Base-by-base conservation (phyloP, 2,888 invertebrate genomes). In the Arenicola marina region DNA sequence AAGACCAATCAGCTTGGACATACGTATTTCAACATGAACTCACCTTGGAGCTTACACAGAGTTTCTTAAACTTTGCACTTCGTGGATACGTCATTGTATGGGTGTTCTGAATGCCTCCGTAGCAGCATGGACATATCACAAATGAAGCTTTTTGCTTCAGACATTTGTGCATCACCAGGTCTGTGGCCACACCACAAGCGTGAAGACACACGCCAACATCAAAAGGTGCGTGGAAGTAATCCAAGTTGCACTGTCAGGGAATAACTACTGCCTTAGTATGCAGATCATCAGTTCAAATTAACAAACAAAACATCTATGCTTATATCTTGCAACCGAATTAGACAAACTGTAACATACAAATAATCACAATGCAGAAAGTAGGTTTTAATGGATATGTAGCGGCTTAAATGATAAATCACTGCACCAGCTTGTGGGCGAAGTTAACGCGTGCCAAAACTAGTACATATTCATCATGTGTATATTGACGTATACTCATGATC, bases 161-260 rank as follows among this genome's bases (percentile, higher is more conserved):
- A 80, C 96, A 96, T 77, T 91, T 90, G 73, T 91, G 89, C 56
- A 96, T 86, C 0, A 96, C 95, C 65, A 96, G 87, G 84, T 97
- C 97, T 1, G 93, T 95, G 1, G 95, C 95, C 15, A 93, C 91
- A 0, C 96, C 96, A 84, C 96, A 97, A 2, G 95, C 96, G 84
- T 96, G 96, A 34, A 97, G 85, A 2, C 92, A 92, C 38, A 92
- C 88, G 0, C 96, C 96, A 64, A 97, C 88, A 76, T 94, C 88
- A 85, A 95, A 86, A 2, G 86, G 80, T 0, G 92, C 85, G 48
- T 87, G 87, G 78, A 93, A 95, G 78, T 93, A 93, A 81, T 93
- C 95, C 72, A 96, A 86, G 85, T 97, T 97, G 76, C 93, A 91
- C 84, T 96, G 93, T 1, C 55, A 51, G 7, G 28, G 29, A 28